Base-by-base conservation (phyloP, 2,797 vertebrate genomes). In the Chaunax sp. region DNA sequence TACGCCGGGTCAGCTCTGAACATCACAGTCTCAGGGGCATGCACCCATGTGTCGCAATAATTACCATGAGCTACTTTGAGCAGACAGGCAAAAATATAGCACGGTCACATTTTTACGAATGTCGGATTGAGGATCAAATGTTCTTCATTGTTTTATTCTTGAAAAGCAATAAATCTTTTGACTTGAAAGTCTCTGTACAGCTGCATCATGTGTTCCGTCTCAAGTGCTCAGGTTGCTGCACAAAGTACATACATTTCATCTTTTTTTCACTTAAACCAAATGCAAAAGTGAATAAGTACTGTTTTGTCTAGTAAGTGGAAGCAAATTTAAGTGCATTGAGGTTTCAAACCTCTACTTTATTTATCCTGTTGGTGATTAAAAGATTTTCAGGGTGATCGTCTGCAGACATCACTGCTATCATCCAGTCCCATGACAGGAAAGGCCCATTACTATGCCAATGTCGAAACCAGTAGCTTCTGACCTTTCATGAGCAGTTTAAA, bases 31-130 rank as follows among this genome's bases (percentile, higher is more conserved):
- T 84, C 78, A 62, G 68, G 77, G 85, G 80, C 81, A 52, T 81
- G 77, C 86, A 66, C 77, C 88, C 80, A 74, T 81, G 75, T 69
- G 78, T 82, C 85, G 81, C 74, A 81, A 84, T 87, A 84, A 92
- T 91, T 81, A 89, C 83, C 65, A 82, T 72, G 81, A 75, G 74
- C 77, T 84, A 75, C 33, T 74, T 69, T 64, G 61, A 89, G 81
- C 72, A 78, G 78, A 73, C 79, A 72, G 73, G 76, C 77, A 78
- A 78, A 74, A 82, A 64, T 49, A 80, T 40, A 70, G 77, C 75
- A 57, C 49, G 62, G 72, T 80, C 73, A 81, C 65, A 37, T 66
- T 50, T 76, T 72, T 53, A 71, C 51, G 69, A 69, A 84, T n/a
- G 37, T 78, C 44, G 64, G 50, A 78, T 57, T 26, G 50, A 33